These are phyloP conservation scores for Torymus auratus DNA, from an alignment of 2,888 invertebrate genomes.

Conservation along the genomic window DNA sequence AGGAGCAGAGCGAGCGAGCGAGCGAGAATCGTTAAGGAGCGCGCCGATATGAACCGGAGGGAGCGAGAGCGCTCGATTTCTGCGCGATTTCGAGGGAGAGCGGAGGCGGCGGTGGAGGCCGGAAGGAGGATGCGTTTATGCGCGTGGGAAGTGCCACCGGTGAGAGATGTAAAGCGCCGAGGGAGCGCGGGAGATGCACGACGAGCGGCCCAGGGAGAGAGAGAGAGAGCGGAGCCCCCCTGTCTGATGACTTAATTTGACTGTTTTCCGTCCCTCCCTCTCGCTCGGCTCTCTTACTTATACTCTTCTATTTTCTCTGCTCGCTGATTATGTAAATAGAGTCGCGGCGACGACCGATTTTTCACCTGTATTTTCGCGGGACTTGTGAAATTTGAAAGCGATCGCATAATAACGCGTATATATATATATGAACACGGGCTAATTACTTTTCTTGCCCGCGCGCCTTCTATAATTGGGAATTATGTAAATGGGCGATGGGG, in stretches of 20 bases:
- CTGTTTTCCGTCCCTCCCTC: neutral
- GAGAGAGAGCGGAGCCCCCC: no score
- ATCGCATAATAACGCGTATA: no score
- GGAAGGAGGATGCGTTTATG: slow-evolving; percentile 51
- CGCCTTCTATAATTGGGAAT: slow-evolving; percentile 21
- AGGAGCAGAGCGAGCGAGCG: slow-evolving; percentile 1
- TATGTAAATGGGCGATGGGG: neutral
- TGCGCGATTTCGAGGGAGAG: neutral
- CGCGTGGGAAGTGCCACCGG: slow-evolving; percentile 56
- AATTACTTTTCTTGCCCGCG: slow-evolving; percentile 19
- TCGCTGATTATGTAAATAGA: slow-evolving; percentile 50
- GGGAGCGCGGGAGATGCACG: slow-evolving; percentile 37
- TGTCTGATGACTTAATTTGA: slow-evolving; percentile 54
- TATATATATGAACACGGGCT: neutral
- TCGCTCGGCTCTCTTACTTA: neutral
- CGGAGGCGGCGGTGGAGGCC: slow-evolving; percentile 1
- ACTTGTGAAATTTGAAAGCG: neutral
- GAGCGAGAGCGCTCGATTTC: neutral
- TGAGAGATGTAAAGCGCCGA: slow-evolving; percentile 33
- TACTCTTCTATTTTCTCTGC: neutral
- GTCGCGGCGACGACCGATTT: neutral
- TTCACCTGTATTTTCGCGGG: slow-evolving; percentile 2
- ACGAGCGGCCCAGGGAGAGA: neutral
- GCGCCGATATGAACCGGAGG: no score
- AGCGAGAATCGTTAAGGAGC: no score